Percentiles rank a stretch among this genome's conserved stretches.
These are phyloP conservation scores for Drosophila ironensis DNA, from an alignment of 1,140 invertebrate species.

Conservation along the genomic window DNA sequence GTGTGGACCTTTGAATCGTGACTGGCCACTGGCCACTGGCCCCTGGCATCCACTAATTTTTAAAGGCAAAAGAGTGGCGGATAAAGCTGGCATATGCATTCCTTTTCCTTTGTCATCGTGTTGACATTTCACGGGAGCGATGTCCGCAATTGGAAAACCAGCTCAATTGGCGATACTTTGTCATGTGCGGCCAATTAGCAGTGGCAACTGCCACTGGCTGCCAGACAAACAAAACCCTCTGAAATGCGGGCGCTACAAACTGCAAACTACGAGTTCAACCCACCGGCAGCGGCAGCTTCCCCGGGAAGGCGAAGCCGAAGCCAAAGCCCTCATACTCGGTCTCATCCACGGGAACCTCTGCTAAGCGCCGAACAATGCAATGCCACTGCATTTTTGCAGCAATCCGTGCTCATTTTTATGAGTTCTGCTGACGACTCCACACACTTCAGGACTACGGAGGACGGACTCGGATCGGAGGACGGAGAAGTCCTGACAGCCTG, in stretches of 20 bases:
- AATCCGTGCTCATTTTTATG: constrained; percentile 63
- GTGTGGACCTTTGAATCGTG: too few species aligned
- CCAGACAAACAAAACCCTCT: constrained; percentile 64
- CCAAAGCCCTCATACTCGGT: background rate
- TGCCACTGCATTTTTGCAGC: constrained; percentile 50
- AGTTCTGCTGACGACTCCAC: constrained; percentile 60
- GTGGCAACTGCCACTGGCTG: constrained; percentile 30
- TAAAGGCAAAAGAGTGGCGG: too few species aligned
- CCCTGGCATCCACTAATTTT: too few species aligned
- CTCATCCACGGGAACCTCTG: constrained; percentile 1
- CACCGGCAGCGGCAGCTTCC: too few species aligned
- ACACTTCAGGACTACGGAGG: constrained; percentile 14
- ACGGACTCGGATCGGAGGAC: too few species aligned
- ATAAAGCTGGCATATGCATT: too few species aligned
- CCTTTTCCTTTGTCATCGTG: constrained; percentile 9
- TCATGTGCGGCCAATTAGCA: constrained; percentile 74
- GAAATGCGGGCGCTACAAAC: constrained; percentile 18
- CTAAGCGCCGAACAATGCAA: constrained; percentile 23
- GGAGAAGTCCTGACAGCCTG: constrained; percentile 23
- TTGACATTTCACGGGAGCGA: constrained; percentile 17
- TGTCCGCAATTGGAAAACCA: constrained; percentile 7
- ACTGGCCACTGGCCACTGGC: too few species aligned
- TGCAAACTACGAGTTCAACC: background rate
- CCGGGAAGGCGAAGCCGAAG: too few species aligned
- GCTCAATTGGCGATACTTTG: constrained; percentile 60